Evolutionary conservation across 2,113 vertebrate species (phyloP), one percentile per base, ranked within the genome.

Genomic region (Channa argus): DNA sequence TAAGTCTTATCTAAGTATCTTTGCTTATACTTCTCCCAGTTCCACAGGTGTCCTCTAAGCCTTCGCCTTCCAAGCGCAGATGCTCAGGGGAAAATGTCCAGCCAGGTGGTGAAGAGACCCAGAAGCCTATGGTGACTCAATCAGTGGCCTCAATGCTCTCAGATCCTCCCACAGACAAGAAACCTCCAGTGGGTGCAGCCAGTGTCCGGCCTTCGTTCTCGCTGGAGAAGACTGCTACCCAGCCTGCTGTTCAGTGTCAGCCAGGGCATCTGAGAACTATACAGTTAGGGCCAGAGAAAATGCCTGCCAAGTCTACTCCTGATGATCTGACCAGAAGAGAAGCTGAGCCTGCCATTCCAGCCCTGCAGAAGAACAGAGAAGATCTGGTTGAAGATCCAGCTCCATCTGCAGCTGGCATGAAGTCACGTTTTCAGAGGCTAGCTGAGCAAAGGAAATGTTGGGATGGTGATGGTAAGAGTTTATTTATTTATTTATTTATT

Each of bases 31-130:
- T 50, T 63, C 11, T 45, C 15, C 75, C 3, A 89, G 50, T 37
- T 95, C 96, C 71, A 46, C 96, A 96, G 86, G 80, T 92, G 11
- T 89, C 93, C 55, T 91, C 95, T 63, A 98, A 97, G 55, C 97
- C 96, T 0, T 99, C 96, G 5, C 96, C 97, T 12, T 96, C 96
- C 5, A 99, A 99, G 87, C 95, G 96, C 36, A 94, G 87, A 7
- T 96, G 97, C 83, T 97, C 97, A 36, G 90, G 89, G 45, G 94
- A 94, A 72, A 74, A 61, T 5, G 87, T 93, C 44, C 80, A 77
- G 5, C 83, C 89, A 72, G 86, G 86, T 1, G 69, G 71, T 5
- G 93, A 93, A 12, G 96, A 97, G 86, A 98, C 96, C 2, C 38
- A 91, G 41, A 86, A 95, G 24, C 95, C 94, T 5, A 38, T 78